These are phyloP conservation scores for Druon quercuslanigerum DNA, from an alignment of 1,140 invertebrate genomes.

Conservation along the genomic window DNA sequence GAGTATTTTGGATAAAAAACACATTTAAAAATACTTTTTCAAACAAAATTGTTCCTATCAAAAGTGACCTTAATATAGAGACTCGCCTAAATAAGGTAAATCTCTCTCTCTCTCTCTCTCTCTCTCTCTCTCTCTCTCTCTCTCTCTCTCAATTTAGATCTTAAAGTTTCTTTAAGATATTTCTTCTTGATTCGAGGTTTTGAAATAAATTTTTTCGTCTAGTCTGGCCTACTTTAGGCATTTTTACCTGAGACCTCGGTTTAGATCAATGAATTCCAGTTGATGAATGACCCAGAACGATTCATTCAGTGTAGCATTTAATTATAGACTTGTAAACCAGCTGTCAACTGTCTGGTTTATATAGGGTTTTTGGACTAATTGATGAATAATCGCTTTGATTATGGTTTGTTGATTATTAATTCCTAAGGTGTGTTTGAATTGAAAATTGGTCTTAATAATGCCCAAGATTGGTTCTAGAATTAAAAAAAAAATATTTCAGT, in stretches of 20 bases:
- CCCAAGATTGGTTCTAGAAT: too few species aligned
- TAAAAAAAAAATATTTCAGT: too few species aligned
- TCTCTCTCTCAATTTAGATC: neutral
- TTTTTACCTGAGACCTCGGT: neutral
- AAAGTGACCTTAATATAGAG: too few species aligned
- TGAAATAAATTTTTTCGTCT: neutral
- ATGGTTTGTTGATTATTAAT: too few species aligned
- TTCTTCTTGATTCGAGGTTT: neutral
- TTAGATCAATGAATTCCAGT: conserved; percentile 21
- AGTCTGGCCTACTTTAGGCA: neutral
- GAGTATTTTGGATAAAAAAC: too few species aligned
- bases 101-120: too few species aligned
- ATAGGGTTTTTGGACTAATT: neutral
- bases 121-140: too few species aligned
- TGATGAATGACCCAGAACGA: conserved; percentile 28
- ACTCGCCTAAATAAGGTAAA: neutral
- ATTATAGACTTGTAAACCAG: neutral
- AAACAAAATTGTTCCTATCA: too few species aligned
- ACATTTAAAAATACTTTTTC: too few species aligned
- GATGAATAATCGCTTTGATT: neutral
- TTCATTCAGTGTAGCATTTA: conserved; percentile 9
- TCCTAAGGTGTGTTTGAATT: too few species aligned
- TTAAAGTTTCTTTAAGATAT: neutral
- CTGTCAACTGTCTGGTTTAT: neutral
- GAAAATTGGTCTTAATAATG: too few species aligned